Evolutionary conservation across 2,888 invertebrate species (phyloP).

Genomic region (Agrochola litura): DNA sequence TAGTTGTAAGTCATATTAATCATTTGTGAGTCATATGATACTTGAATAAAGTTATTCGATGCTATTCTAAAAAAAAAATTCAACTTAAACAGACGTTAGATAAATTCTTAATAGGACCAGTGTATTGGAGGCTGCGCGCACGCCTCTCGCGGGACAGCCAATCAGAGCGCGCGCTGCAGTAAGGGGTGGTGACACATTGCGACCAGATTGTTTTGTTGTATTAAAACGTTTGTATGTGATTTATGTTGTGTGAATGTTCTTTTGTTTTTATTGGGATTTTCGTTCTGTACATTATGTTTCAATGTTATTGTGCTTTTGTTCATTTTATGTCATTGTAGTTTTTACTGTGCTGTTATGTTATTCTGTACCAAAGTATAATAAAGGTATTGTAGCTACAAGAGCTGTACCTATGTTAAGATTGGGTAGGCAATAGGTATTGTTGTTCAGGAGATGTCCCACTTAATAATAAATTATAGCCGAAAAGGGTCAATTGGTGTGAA

Average conservation of each 20-base stretch:
- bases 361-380: not conserved
- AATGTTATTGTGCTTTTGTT: not conserved
- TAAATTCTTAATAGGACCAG: slow-evolving; percentile 21
- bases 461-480: not conserved
- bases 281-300: not conserved
- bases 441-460: not conserved
- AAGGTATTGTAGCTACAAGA: not conserved
- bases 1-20: too few species aligned
- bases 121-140: slow-evolving; percentile 59
- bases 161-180: slow-evolving; percentile 44
- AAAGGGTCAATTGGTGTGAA: not conserved
- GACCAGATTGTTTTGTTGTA: slow-evolving; percentile 8
- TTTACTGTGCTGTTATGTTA: not conserved
- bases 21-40: too few species aligned
- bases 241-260: not conserved
- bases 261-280: not conserved
- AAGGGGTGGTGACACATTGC: slow-evolving; percentile 38
- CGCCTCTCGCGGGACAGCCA: slow-evolving; percentile 60
- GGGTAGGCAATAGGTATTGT: not conserved
- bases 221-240: slow-evolving; percentile 11
- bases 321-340: not conserved
- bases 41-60: too few species aligned
- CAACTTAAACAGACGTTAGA: not conserved
- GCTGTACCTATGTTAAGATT: not conserved
- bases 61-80: too few species aligned